These are phyloP conservation scores for Genyomyrus donnyi DNA, from an alignment of 2,113 vertebrate genomes.

Conservation along the genomic window DNA sequence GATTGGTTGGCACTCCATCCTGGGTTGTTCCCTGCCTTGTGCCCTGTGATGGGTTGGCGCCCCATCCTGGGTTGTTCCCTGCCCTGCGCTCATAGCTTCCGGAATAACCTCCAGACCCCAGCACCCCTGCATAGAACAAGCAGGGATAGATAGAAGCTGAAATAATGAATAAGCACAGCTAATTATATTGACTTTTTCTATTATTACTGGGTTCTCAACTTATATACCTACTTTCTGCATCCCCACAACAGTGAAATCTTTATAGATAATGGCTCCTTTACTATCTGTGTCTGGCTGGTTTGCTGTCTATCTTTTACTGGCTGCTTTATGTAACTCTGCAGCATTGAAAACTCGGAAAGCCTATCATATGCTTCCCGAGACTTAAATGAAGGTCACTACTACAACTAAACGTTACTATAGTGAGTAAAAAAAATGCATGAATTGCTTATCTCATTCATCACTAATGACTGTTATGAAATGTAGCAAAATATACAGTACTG, in stretches of 20 bases:
- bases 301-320: neutral
- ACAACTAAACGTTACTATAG: neutral
- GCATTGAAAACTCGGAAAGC: neutral
- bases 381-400: neutral
- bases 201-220: neutral
- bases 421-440: neutral
- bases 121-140: neutral
- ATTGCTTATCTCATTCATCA: neutral
- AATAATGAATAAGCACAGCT: neutral
- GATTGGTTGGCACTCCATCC: neutral
- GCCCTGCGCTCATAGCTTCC: neutral
- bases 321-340: neutral
- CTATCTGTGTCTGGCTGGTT: neutral
- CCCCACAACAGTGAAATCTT: neutral
- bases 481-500: neutral
- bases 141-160: neutral
- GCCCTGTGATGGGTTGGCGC: neutral
- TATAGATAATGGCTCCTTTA: neutral
- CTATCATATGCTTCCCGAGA: neutral
- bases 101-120: neutral
- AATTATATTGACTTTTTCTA: neutral
- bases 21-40: too few species aligned
- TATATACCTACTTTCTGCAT: neutral
- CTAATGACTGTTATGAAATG: neutral
- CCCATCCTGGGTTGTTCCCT: neutral